These are phyloP conservation scores for Orthonychiurus folsomi DNA, from an alignment of 2,888 invertebrate genomes.

Conservation along the genomic window DNA sequence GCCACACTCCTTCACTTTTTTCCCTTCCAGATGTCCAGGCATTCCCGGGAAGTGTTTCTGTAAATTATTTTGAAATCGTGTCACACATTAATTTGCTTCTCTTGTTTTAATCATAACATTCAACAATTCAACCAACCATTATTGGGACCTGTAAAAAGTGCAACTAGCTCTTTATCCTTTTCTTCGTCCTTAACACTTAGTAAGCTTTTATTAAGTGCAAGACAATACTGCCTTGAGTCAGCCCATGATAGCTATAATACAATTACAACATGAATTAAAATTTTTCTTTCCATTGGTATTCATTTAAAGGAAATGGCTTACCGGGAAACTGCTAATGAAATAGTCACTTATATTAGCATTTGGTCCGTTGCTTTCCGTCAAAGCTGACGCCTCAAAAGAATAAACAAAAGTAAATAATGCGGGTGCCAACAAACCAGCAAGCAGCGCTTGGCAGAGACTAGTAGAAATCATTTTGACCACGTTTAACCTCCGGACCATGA, in stretches of 20 bases:
- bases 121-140: neutral
- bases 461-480: too few relatives aligned
- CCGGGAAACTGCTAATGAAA: neutral
- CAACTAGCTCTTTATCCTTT: conserved; percentile 26
- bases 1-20: conserved; percentile 30
- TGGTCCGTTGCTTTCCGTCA: too few relatives aligned
- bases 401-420: too few relatives aligned
- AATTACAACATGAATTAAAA: conserved; percentile 1
- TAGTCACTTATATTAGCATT: too few relatives aligned
- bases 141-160: neutral
- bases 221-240: conserved; percentile 19
- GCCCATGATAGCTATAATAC: conserved; percentile 25
- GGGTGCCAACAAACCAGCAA: too few relatives aligned
- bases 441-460: too few relatives aligned
- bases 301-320: too few relatives aligned
- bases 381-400: too few relatives aligned
- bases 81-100: neutral
- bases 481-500: too few relatives aligned
- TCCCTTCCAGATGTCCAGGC: conserved; percentile 30
- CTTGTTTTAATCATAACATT: neutral
- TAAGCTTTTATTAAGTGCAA: conserved; percentile 17
- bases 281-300: neutral
- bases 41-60: conserved; percentile 22
- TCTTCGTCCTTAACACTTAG: conserved; percentile 20
- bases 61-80: neutral